Conservation (phyloP, 2,888 invertebrate species). For the Octodonta nipae region DNA sequence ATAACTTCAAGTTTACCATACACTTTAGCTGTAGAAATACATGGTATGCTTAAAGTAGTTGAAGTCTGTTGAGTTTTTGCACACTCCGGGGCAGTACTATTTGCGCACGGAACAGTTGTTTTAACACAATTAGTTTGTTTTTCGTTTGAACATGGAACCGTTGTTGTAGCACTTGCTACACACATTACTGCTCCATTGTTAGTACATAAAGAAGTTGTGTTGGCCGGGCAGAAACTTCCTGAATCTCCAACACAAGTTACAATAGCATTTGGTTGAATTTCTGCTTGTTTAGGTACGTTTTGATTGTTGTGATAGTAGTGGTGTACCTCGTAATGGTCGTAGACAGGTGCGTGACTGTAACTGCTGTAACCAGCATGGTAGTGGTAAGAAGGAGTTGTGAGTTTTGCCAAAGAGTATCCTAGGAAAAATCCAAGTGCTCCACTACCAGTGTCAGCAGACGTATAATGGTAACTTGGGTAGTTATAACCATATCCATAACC, state of each 20-base stretch:
- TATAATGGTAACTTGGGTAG: constrained; percentile 21
- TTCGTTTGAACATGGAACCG: constrained; percentile 26
- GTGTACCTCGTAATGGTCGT: constrained; percentile 29
- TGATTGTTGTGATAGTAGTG: constrained; percentile 31
- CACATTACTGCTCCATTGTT: constrained; percentile 32
- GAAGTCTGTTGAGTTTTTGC: constrained; percentile 18
- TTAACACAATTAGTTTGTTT: constrained; percentile 25
- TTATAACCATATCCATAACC: constrained; percentile 12
- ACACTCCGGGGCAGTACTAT: constrained; percentile 25
- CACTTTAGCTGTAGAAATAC: constrained; percentile 26
- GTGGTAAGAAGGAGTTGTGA: constrained; percentile 24
- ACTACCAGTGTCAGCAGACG: constrained; percentile 22
- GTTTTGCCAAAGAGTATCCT: constrained; percentile 23
- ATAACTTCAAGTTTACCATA: constrained; percentile 20
- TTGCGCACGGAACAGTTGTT: constrained; percentile 27
- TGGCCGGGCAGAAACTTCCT: constrained; percentile 27
- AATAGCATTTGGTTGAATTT: constrained; percentile 27
- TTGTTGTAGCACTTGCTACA: constrained; percentile 27
- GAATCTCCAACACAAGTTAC: constrained; percentile 28
- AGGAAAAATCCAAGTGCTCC: constrained; percentile 25
- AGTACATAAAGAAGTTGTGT: constrained; percentile 31
- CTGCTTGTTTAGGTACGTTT: constrained; percentile 22
- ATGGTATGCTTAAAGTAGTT: constrained; percentile 25
- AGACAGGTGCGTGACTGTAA: constrained; percentile 22
- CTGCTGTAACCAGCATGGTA: constrained; percentile 16